Evolutionary conservation across 2,888 invertebrate species (phyloP), one percentile per base, ranked within the genome.

Genomic region (Lacanobia wlatinum): DNA sequence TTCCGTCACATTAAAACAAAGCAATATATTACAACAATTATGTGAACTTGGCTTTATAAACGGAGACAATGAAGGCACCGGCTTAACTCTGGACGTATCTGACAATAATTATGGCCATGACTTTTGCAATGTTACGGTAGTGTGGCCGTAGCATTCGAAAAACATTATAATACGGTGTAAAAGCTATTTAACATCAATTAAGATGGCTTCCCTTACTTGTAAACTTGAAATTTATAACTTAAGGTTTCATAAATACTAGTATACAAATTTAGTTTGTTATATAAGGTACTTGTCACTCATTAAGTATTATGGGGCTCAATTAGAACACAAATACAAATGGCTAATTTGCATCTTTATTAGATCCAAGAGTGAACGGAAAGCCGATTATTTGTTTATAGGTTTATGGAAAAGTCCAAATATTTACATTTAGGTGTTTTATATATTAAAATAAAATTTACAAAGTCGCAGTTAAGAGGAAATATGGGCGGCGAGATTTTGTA

Each of bases 11-110:
- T 71, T 76, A 68, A 81, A 81, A 65, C 50, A 79, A 70, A 5
- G 28, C 62, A 75, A 53, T 78, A 80, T 71, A 65, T 81, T 77
- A 80, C 78, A 79, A 80, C 46, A 63, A 62, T 64, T 68, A 58
- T 21, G 40, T 61, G 46, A 50, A 61, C 23, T 23, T 16, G 9
- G 21, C 38, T 60, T 78, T 55, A 12, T 38, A 28, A 63, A 67
- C 43, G 52, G 18, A 66, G n/a, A 6, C 23, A 63, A 66, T 78
- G 40, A 52, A 28, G 21, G 62, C 48, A 38, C 48, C 14, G 14
- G 10, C 14, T n/a, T 43, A 12, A 65, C 21, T n/a, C 12, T 21
- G 9, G 14, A 18, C 28, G 23, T 12, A 14, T 40, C 8, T 21
- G 14, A n/a, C n/a, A n/a, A n/a, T n/a, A n/a, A n/a, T n/a, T n/a